A percentile compares a stretch with the other conserved stretches of the same genome.
These are phyloP conservation scores for Nemotelus nigrinus DNA, from an alignment of 2,888 invertebrate genomes.

Conservation along the genomic window DNA sequence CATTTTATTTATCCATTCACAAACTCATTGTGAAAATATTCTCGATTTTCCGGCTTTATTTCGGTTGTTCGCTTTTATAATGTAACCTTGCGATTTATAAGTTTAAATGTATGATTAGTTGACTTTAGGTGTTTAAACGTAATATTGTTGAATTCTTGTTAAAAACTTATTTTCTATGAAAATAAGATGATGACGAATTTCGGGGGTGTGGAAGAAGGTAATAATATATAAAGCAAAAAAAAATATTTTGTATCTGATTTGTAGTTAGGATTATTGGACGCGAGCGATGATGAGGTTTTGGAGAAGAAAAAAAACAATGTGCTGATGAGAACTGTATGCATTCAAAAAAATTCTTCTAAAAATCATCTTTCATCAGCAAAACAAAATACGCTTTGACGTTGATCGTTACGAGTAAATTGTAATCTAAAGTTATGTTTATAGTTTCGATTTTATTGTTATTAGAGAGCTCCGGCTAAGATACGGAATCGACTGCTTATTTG, in stretches of 20 bases:
- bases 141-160: slow-evolving; percentile 41
- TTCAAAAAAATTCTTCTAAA: neutral
- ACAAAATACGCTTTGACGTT: slow-evolving; percentile 1
- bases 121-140: slow-evolving; percentile 17
- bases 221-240: neutral
- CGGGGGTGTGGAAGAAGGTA: slow-evolving; percentile 31
- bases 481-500: slow-evolving; percentile 28
- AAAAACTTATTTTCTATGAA: slow-evolving; percentile 42
- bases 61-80: slow-evolving; percentile 11
- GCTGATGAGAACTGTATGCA: slow-evolving; percentile 12
- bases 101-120: slow-evolving; percentile 8
- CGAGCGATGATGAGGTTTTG: slow-evolving; percentile 5
- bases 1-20: slow-evolving; percentile 12
- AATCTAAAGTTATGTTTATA: no score
- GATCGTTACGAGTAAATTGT: neutral
- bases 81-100: neutral
- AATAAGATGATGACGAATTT: slow-evolving; percentile 32
- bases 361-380: no score
- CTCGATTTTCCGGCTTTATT: neutral
- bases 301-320: slow-evolving; percentile 6
- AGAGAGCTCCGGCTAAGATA: neutral
- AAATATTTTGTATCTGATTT: slow-evolving; percentile 31
- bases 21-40: slow-evolving; percentile 14
- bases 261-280: slow-evolving; percentile 35
- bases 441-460: no score